Evolutionary conservation across 64 coral and sea anemone species (phyloP).

Genomic region (Platygyra sinensis): DNA sequence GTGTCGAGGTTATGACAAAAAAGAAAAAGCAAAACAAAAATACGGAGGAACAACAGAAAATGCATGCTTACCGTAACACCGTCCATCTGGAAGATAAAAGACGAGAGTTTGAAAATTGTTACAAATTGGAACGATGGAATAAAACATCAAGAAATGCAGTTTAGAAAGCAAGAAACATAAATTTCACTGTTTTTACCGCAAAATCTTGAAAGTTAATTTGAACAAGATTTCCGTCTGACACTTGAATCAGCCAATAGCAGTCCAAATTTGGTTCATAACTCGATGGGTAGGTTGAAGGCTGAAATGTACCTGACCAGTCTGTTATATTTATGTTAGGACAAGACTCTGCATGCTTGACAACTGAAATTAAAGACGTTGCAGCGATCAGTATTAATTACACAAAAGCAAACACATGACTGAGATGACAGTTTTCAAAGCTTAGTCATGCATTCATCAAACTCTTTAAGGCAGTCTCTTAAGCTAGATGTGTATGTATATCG

Average conservation of each 20-base stretch:
- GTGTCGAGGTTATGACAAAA: background rate
- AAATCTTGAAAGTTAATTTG: slow-evolving; percentile 21
- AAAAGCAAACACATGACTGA: no score
- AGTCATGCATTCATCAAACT: no score
- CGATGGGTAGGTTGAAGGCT: background rate
- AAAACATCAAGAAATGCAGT: background rate
- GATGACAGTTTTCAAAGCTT: no score
- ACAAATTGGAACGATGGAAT: no score
- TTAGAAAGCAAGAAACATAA: no score
- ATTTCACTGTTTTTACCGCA: background rate
- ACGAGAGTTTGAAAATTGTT: background rate
- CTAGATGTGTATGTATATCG: no score
- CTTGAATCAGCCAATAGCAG: slow-evolving; percentile 44
- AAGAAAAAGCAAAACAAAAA: no score
- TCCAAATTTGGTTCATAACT: slow-evolving; percentile 20
- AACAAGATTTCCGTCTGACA: slow-evolving; percentile 40
- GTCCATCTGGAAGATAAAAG: background rate
- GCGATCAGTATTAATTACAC: no score
- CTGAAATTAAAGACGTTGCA: no score
- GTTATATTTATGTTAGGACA: background rate
- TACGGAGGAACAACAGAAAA: background rate
- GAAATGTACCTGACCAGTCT: background rate
- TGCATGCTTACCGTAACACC: background rate
- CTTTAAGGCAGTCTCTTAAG: no score
- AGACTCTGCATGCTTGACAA: background rate